phyloP scores from a whole-genome alignment of 2,797 vertebrate species.

The Aeoliscus strigatus region DNA sequence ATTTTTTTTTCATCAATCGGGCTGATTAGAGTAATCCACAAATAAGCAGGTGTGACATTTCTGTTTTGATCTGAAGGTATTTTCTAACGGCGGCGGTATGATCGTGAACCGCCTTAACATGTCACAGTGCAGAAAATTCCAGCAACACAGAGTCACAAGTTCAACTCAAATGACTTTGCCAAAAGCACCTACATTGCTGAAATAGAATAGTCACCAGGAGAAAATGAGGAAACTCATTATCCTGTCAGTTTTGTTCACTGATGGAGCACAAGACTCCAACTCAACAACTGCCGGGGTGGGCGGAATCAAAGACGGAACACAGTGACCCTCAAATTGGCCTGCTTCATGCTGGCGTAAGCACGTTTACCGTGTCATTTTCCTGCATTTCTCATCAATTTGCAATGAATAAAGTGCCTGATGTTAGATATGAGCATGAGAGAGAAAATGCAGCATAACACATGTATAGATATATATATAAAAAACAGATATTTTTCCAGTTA shows the following conservation, averaged over 20 bases:
- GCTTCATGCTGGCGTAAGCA: constrained; percentile 36
- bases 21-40: background rate
- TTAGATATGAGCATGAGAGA: too few species aligned
- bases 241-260: constrained; percentile 60
- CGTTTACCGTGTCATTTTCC: constrained; percentile 20
- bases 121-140: too few species aligned
- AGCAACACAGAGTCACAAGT: constrained; percentile 17
- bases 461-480: too few species aligned
- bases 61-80: too few species aligned
- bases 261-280: constrained; percentile 40
- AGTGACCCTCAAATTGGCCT: constrained; percentile 26
- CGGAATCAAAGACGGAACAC: constrained; percentile 10
- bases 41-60: too few species aligned
- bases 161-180: constrained; percentile 53
- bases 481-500: too few species aligned
- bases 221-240: constrained; percentile 63
- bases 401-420: too few species aligned
- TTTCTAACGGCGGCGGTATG: too few species aligned
- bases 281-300: constrained; percentile 30
- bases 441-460: too few species aligned
- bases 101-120: too few species aligned
- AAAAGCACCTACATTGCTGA: constrained; percentile 42
- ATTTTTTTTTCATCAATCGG: background rate
- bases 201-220: constrained; percentile 38
- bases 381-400: constrained; percentile 32